Percentiles rank a stretch among this genome's conserved stretches.
These are phyloP conservation scores for Eulemur mongoz DNA, from an alignment of 2,797 vertebrate genomes.

Conservation along the genomic window DNA sequence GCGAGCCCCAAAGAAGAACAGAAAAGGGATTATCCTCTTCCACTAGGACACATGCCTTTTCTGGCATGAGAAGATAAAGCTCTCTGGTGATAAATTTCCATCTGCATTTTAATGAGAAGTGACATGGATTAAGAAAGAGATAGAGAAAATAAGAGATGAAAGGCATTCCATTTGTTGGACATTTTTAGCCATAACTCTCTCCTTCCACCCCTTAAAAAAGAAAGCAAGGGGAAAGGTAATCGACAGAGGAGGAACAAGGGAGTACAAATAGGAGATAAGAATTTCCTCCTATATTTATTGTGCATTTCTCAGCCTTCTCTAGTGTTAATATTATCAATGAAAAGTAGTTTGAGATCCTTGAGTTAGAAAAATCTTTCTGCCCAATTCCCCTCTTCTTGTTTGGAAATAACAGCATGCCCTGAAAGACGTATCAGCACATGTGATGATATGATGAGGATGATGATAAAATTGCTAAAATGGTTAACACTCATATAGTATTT, in stretches of 20 bases:
- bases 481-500: not conserved
- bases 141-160: slow-evolving; percentile 25
- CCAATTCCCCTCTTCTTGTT: not conserved
- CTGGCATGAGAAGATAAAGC: not conserved
- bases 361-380: not conserved
- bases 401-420: not conserved
- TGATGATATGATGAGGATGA: not conserved
- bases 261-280: not conserved
- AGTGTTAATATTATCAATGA: not conserved
- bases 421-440: not conserved
- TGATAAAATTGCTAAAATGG: not conserved
- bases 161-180: not conserved
- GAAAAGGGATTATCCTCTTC: not conserved
- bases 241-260: not conserved
- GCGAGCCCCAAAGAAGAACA: not conserved
- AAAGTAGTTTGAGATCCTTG: slow-evolving; percentile 3
- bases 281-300: not conserved
- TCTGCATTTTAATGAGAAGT: slow-evolving; percentile 2
- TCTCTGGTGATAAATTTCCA: slow-evolving; percentile 8
- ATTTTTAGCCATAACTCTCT: not conserved
- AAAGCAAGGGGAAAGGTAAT: not conserved
- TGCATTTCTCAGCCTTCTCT: slow-evolving; percentile 7
- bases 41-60: not conserved
- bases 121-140: slow-evolving; percentile 11
- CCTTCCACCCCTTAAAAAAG: not conserved